Conservation (phyloP, 2,797 vertebrate species). For the Pipistrellus pygmaeus region DNA sequence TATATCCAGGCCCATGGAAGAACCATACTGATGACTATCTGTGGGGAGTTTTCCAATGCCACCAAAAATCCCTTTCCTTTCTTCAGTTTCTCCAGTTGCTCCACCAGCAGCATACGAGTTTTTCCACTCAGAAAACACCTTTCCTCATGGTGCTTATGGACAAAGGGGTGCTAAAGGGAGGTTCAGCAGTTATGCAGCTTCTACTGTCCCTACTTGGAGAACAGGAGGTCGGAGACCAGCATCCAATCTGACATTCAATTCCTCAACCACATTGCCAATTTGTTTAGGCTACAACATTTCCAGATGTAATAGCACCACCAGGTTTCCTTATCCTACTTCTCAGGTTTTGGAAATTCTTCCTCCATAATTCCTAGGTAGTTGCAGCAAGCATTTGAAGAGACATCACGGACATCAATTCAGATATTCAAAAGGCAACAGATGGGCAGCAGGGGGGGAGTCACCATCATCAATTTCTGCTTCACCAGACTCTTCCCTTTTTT, state of each 20-base stretch:
- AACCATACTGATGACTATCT: not conserved
- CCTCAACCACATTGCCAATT: not conserved
- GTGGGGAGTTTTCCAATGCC: not conserved
- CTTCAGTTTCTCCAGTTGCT: not conserved
- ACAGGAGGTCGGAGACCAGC: not conserved
- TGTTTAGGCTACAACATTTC: constrained; percentile 56
- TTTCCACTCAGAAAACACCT: not conserved
- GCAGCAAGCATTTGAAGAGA: not conserved
- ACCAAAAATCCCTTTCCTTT: not conserved
- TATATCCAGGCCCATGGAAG: not conserved
- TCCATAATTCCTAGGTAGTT: not conserved
- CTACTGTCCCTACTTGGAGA: not conserved
- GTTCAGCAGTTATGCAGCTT: not conserved
- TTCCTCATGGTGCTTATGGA: not conserved
- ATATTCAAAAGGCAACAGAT: not conserved
- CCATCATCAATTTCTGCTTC: not conserved
- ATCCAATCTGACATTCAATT: not conserved
- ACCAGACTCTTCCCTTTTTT: not conserved
- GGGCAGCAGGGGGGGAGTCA: not conserved
- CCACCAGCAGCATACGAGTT: not conserved
- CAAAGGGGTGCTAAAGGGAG: not conserved
- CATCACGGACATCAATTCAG: not conserved
- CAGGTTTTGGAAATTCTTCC: not conserved
- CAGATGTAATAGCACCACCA: constrained; percentile 8
- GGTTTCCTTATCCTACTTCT: not conserved